Conservation (phyloP, 2,888 invertebrate genomes). For the Nymphalis polychloros region DNA sequence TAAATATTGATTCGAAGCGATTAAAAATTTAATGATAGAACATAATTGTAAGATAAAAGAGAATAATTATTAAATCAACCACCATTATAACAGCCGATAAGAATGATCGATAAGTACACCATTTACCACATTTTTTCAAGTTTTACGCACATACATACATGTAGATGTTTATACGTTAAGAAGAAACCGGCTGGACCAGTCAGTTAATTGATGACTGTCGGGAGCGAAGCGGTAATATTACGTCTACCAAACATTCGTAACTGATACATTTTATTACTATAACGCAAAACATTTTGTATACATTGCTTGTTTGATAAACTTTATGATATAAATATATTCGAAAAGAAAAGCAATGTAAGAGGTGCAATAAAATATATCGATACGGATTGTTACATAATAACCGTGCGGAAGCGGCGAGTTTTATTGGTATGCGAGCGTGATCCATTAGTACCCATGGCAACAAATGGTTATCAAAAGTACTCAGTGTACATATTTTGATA, state of each 20-base stretch:
- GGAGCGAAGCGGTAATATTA: slow-evolving; percentile 37
- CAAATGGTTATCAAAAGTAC: slow-evolving; percentile 24
- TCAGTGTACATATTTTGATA: slow-evolving; percentile 1
- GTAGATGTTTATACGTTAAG: slow-evolving; percentile 27
- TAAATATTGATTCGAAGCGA: too few species aligned
- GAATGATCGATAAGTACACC: slow-evolving; percentile 34
- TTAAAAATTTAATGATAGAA: not conserved
- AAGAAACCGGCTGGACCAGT: slow-evolving; percentile 47
- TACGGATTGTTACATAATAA: slow-evolving; percentile 18
- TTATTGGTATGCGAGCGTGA: slow-evolving; percentile 39
- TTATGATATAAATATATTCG: not conserved
- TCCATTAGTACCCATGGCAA: slow-evolving; percentile 39
- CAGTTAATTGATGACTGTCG: slow-evolving; percentile 57
- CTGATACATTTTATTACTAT: not conserved
- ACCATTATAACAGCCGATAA: slow-evolving; percentile 32
- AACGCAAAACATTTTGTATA: slow-evolving; percentile 3
- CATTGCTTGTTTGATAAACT: slow-evolving; percentile 7
- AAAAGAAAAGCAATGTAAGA: slow-evolving; percentile 19
- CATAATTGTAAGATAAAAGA: slow-evolving; percentile 20
- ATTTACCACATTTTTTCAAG: slow-evolving; percentile 34
- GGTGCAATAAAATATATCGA: not conserved
- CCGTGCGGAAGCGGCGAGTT: slow-evolving; percentile 40
- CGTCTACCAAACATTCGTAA: slow-evolving; percentile 22
- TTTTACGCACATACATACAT: slow-evolving; percentile 32
- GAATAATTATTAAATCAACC: slow-evolving; percentile 28